Base-by-base conservation (phyloP, 2,113 vertebrate genomes). In the Oceanites oceanicus region DNA sequence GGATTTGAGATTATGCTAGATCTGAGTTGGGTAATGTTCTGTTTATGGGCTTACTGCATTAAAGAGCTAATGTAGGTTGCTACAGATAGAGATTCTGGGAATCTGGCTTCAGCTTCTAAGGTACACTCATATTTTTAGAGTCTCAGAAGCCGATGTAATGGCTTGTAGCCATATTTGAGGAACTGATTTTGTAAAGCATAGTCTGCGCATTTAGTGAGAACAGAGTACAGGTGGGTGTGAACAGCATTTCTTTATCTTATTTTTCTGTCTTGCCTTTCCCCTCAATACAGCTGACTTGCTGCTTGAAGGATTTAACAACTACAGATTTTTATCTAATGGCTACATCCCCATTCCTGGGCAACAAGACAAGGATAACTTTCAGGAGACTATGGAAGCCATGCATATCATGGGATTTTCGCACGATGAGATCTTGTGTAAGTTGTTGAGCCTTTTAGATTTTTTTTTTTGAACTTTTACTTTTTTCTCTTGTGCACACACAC, bases 311-410 rank as follows among this genome's bases (percentile, higher is more conserved):
- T 99, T 99, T 92, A 99, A 98, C 98, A 99, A 98, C 97, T 99
- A 99, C 98, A 98, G 99, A 62, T 99, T 99, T 98, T 97, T 99
- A 87, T 99, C 99, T 65, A 99, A 99, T 22, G 99, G 99, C 68
- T 99, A 99, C 96, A 98, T 99, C 91, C 98, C 99, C 61, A 99
- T 99, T 94, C 99, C 99, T 38, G 99, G 99, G 19, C 99, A 99
- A 42, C 99, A 99, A 94, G 99, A 99, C 98, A 99, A 99, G 92
- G 99, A 99, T 62, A 99, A 99, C 96, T 99, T 99, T 72, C 99
- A 99, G 97, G 99, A 99, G 96, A 99, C 99, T 3, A 99, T 99
- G 99, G 99, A 99, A 83, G 99, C 99, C 45, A 99, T 99, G 99
- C 99, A 99, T 88, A 99, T 99, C 91, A 99, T 99, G 99, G 99